Evolutionary conservation across 2,113 vertebrate species (phyloP), one percentile per base, ranked within the genome.

Genomic region (Protomyctophum bolini): DNA sequence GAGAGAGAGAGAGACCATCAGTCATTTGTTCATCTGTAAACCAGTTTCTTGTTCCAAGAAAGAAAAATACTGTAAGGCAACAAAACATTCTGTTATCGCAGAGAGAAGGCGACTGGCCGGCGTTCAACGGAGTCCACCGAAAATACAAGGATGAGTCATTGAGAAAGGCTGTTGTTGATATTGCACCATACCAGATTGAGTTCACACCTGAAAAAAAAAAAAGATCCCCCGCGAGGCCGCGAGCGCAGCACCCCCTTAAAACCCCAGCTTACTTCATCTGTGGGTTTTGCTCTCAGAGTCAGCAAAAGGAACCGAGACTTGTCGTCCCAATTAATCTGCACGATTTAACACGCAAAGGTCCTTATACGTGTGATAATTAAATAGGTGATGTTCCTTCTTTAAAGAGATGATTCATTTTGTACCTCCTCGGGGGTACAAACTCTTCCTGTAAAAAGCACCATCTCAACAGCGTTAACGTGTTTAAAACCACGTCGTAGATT

Each of bases 181-280:
- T 92, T 93, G 91, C 91, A 91, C 91, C 86, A 70, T 72, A 68
- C 83, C 72, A 74, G 63, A 72, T 83, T 54, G 48, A 33, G 63
- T 76, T 87, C 74, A 11, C 3, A 79, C 80, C 85, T 80, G 85
- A 68, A 0, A 67, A 0, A 67, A 72, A 41, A 41, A 41, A 4
- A 41, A 41, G 33, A 41, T 41, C 33, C 33, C 33, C 33, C 33
- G 33, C 21, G 21, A 21, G 33, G 3, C 33, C 33, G 33, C 33
- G 33, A 41, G 3, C 33, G 33, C 33, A 33, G 33, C 33, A 33
- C 33, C 33, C 33, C 5, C 33, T 41, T 41, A 41, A 41, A 41
- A 2, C 33, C 33, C 33, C 5, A 6, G 5, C 71, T 57, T 28
- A 58, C 52, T 10, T 50, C 49, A 9, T 29, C 33, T 54, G 50